A percentile compares a stretch with the other conserved stretches of the same genome.
phyloP scores from a whole-genome alignment of 2,797 vertebrate genomes.

The Craterocephalus amniculus region DNA sequence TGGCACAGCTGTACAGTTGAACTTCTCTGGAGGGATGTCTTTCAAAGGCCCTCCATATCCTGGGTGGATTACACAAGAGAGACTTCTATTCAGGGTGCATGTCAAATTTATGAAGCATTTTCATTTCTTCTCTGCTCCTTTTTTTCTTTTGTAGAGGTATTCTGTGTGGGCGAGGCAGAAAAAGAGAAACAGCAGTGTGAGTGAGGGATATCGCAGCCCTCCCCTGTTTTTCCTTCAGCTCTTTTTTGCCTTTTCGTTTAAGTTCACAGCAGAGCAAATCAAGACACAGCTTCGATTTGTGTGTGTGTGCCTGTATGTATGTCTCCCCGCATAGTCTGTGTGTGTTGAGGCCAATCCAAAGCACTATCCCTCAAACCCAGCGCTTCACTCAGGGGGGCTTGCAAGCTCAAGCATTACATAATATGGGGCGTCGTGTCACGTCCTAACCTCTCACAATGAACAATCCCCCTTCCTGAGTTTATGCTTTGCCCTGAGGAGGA shows the following conservation, averaged over 20 bases:
- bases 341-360: constrained; percentile 70
- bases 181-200: background rate
- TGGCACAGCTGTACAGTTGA: constrained; percentile 93
- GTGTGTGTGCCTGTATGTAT: constrained; percentile 27
- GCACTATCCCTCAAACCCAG: constrained; percentile 73
- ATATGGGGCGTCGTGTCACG: constrained; percentile 64
- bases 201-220: background rate
- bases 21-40: constrained; percentile 92
- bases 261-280: constrained; percentile 49
- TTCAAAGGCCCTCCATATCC: constrained; percentile 93
- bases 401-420: constrained; percentile 71
- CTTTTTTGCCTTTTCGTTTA: constrained; percentile 15
- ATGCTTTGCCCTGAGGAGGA: constrained; percentile 70
- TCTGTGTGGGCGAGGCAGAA: background rate
- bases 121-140: background rate
- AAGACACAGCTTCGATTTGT: constrained; percentile 22
- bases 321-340: constrained; percentile 33
- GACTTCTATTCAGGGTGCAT: background rate
- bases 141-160: background rate
- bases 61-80: constrained; percentile 55
- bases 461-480: constrained; percentile 81
- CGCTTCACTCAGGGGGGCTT: constrained; percentile 66
- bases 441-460: constrained; percentile 75
- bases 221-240: constrained; percentile 3
- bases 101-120: background rate